Evolutionary conservation across 2,113 vertebrate species (phyloP), one percentile per base, ranked within the genome.

Genomic region (Plecturocebus donacophilus): DNA sequence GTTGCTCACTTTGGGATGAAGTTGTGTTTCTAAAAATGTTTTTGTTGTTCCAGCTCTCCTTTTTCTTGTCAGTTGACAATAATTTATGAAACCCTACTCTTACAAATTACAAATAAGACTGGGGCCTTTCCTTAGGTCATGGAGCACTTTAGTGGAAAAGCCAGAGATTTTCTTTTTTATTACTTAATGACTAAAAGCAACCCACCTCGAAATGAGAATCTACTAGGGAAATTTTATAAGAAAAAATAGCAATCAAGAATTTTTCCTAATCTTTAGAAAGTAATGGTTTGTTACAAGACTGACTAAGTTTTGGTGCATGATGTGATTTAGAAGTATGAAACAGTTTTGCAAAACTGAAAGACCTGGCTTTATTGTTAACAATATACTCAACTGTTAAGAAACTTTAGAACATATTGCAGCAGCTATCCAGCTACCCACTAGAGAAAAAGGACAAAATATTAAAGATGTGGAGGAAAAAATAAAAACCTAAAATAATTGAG

Each of bases 141-240:
- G n/a, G 23, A 83, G 11, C 9, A 81, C 54, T 75, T 81, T 21
- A 38, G 13, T 70, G 87, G 32, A 76, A 77, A 7, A 88, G 25
- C 21, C 30, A 95, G 35, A 17, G 13, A 40, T 85, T 64, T 21
- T 71, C 27, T 8, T 95, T 94, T 81, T 66, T 14, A 52, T 94
- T 81, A 87, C 32, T 76, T 45, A 93, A 40, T 88, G 77, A 85
- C 21, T 82, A 85, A 87, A 94, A 90, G 20, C 40, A 91, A 66
- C 10, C 20, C 32, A 76, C 16, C n/a, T 23, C 61, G 17, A 66
- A 75, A 82, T 68, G 54, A 80, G 42, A 79, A 84, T 35, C 25
- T 68, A 61, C n/a, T 58, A 47, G 2, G 93, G 19, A 95, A 64
- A 87, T 49, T 70, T 75, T 40, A 27, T 68, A 42, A 81, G 49